phyloP scores from a whole-genome alignment of 2,888 invertebrate genomes.

The Synergus gifuensis region DNA sequence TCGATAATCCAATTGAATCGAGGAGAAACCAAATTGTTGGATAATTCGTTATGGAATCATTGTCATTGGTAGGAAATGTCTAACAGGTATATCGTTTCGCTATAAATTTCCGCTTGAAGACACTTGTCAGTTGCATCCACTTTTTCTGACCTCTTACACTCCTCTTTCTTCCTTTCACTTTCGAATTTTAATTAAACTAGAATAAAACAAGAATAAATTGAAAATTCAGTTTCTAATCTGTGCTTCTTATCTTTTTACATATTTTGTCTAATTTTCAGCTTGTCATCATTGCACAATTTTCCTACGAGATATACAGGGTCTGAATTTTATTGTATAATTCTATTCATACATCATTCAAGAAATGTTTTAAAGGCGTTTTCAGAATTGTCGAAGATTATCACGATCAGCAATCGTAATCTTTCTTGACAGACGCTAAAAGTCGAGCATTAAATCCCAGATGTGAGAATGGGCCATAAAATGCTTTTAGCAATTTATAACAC shows the following conservation, averaged over 20 bases:
- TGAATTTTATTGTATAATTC: not conserved
- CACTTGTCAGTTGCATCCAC: conserved; percentile 21
- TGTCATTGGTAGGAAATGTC: conserved; percentile 31
- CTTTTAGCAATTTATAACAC: conserved; percentile 36
- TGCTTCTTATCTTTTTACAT: not conserved
- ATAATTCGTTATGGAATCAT: conserved; percentile 34
- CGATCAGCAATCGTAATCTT: conserved; percentile 3
- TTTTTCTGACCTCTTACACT: conserved; percentile 20
- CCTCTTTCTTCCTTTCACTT: conserved; percentile 16
- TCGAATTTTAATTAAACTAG: conserved; percentile 18
- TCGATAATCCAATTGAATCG: conserved; percentile 11
- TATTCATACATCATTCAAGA: not conserved
- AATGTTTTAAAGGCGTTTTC: not conserved
- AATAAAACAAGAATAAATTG: not conserved
- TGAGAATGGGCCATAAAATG: conserved; percentile 8
- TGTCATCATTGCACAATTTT: not conserved
- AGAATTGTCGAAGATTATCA: not conserved
- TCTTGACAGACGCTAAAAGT: conserved; percentile 4
- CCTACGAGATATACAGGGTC: not conserved
- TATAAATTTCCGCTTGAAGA: conserved; percentile 37
- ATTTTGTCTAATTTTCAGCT: no score
- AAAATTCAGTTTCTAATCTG: not conserved
- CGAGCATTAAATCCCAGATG: conserved; percentile 21
- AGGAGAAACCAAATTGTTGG: conserved; percentile 27
- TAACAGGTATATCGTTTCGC: conserved; percentile 25